Evolutionary conservation across 1,140 invertebrate genomes (phyloP), one percentile per base, ranked within the genome.

Genomic region (Drosophila varians): DNA sequence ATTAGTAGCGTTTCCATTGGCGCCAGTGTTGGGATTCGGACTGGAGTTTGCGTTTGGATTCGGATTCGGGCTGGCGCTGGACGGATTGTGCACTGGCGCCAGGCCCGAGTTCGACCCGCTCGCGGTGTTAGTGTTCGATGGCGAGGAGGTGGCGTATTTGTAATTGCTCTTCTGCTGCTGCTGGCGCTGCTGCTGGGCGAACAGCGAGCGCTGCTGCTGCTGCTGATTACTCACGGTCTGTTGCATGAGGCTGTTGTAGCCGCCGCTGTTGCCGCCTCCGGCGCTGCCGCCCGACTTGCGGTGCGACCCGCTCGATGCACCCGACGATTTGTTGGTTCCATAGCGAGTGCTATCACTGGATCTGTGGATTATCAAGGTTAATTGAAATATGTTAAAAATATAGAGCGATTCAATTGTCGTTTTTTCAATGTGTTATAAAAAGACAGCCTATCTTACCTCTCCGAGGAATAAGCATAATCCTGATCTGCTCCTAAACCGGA

Each of bases 401-500:
- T n/a, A n/a, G n/a, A n/a, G n/a, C n/a, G n/a, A n/a, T n/a, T n/a
- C n/a, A n/a, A n/a, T n/a, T n/a, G n/a, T n/a, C n/a, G n/a, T n/a
- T n/a, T n/a, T n/a, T n/a, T n/a, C n/a, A n/a, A n/a, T n/a, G n/a
- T n/a, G n/a, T n/a, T n/a, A n/a, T n/a, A n/a, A n/a, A n/a, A n/a
- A n/a, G n/a, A n/a, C n/a, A n/a, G n/a, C n/a, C n/a, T n/a, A n/a
- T 0, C 36, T 60, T 69, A 94, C 93, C 93, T 92, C 84, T 94
- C 93, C 14, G 93, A 94, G 43, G 93, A 93, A 87, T 94, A 94
- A 4, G 93, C 93, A 82, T 93, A 94, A 64, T 94, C 94, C 86
- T 94, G 94, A 90, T 95, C 94, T n/a, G 93, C 94, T 21, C 94
- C 94, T 1, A 95, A 87, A 1, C 94, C 94, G 0, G 94, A 95